phyloP scores from a whole-genome alignment of 92 coral and sea anemone species.

The Heliopora coerulea region DNA sequence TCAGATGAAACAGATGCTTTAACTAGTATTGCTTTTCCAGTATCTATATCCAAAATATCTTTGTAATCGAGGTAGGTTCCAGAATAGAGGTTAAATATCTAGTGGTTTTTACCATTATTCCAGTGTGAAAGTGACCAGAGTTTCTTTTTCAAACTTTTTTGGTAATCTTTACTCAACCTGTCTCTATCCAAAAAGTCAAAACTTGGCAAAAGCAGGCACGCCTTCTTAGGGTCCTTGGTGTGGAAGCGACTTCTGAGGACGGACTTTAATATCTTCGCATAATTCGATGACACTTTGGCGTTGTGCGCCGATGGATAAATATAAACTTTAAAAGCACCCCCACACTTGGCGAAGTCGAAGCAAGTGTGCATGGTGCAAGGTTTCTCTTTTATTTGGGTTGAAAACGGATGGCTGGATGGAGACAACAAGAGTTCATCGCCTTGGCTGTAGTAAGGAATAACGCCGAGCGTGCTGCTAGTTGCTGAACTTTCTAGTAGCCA shows the following conservation, averaged over 20 bases:
- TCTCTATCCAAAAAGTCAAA: constrained; percentile 82
- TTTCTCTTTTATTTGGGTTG: not conserved
- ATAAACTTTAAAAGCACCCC: constrained; percentile 71
- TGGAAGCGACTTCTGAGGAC: constrained; percentile 74
- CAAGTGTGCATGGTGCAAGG: constrained; percentile 80
- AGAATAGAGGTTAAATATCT: constrained; percentile 78
- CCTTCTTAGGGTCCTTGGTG: constrained; percentile 74
- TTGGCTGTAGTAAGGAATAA: not conserved
- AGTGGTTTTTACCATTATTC: constrained; percentile 81
- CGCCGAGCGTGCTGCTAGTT: not conserved
- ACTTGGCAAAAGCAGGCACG: constrained; percentile 83
- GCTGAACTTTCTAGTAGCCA: not conserved
- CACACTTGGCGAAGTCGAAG: constrained; percentile 77
- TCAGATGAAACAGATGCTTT: constrained; percentile 76
- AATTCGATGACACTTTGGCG: constrained; percentile 67
- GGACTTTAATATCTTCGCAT: constrained; percentile 73
- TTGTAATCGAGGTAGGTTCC: constrained; percentile 91
- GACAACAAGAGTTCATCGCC: not conserved
- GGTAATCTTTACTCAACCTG: constrained; percentile 66
- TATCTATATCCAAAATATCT: constrained; percentile 62
- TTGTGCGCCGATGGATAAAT: constrained; percentile 66
- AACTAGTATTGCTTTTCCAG: constrained; percentile 80
- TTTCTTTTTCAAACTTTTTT: constrained; percentile 55
- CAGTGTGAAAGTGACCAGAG: constrained; percentile 64
- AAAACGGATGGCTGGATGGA: not conserved